Percentiles rank a stretch among this genome's conserved stretches.
These are phyloP conservation scores for Simalia tracyae DNA, from an alignment of 2,797 vertebrate species.

Conservation along the genomic window DNA sequence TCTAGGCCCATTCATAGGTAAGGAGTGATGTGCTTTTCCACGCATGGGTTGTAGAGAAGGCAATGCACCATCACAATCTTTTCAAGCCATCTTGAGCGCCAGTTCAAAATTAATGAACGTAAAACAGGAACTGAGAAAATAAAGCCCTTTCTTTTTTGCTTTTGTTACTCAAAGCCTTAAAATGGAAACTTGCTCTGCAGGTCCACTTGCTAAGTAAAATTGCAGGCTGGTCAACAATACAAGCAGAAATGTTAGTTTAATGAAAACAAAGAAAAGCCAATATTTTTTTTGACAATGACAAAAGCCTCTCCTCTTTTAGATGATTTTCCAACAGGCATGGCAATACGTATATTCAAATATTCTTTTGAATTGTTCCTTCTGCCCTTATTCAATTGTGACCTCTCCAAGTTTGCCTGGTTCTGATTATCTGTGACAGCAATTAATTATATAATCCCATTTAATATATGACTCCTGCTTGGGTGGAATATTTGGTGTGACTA, in stretches of 20 bases:
- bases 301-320: not conserved
- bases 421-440: not conserved
- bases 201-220: not conserved
- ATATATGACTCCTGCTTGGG: not conserved
- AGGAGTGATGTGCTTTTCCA: too few relatives aligned
- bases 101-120: too few relatives aligned
- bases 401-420: not conserved
- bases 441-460: too few relatives aligned
- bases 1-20: not conserved
- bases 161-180: not conserved
- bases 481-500: not conserved
- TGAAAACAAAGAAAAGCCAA: not conserved
- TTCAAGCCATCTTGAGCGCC: too few relatives aligned
- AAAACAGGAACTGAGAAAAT: not conserved
- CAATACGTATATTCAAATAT: not conserved
- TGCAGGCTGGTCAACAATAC: not conserved
- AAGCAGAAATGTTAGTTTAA: not conserved
- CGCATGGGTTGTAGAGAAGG: not conserved
- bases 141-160: too few relatives aligned
- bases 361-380: not conserved
- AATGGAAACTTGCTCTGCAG: not conserved
- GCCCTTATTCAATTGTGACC: not conserved
- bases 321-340: not conserved
- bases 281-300: not conserved
- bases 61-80: too few relatives aligned